phyloP scores from a whole-genome alignment of 2,797 vertebrate genomes.

The Notolepis coatsorum region DNA sequence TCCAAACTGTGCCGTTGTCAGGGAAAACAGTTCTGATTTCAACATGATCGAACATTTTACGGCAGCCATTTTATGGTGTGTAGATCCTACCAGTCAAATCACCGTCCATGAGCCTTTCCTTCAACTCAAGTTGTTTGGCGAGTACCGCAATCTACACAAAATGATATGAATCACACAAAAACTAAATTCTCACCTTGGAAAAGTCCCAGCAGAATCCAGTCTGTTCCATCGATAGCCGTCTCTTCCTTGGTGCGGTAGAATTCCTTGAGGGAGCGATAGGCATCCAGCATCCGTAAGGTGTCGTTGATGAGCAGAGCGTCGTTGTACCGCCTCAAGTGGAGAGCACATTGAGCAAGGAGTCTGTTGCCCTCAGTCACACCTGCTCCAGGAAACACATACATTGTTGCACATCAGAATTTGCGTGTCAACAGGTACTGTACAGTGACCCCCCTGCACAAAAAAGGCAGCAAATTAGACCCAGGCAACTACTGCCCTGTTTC shows the following conservation, averaged over 20 bases:
- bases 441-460: too few species aligned
- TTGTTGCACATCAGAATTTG: neutral
- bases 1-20: too few species aligned
- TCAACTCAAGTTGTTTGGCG: too few species aligned
- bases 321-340: constrained; percentile 91
- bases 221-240: constrained; percentile 67
- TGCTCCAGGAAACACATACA: constrained; percentile 44
- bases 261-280: constrained; percentile 76
- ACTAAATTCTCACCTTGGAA: constrained; percentile 81
- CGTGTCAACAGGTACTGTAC: too few species aligned
- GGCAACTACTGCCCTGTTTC: too few species aligned
- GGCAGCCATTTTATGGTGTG: too few species aligned
- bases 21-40: too few species aligned
- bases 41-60: too few species aligned
- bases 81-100: too few species aligned
- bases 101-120: too few species aligned
- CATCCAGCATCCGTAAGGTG: constrained; percentile 87
- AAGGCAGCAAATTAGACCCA: too few species aligned
- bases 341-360: constrained; percentile 77
- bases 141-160: too few species aligned
- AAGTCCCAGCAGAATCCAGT: constrained; percentile 76
- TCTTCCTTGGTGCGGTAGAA: constrained; percentile 75
- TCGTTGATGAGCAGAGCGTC: constrained; percentile 91
- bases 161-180: neutral
- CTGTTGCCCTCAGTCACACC: constrained; percentile 73